Evolutionary conservation across 2,113 vertebrate genomes (phyloP), one percentile per base, ranked within the genome.

Genomic region (Silurus asotus): DNA sequence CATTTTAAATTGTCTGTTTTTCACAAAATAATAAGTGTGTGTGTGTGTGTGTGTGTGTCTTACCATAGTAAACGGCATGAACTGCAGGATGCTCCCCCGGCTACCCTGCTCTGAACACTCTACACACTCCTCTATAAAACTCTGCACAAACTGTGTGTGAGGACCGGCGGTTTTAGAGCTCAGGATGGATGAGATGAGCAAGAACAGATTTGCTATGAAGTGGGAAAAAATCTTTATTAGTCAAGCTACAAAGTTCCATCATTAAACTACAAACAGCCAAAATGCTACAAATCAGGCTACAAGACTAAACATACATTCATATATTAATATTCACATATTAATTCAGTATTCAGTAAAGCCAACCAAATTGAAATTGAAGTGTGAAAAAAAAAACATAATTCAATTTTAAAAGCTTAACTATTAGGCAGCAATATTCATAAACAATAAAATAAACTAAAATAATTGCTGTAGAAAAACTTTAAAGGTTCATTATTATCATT

Each of bases 1-100:
- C 20, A 23, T 23, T n/a, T 62, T 19, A n/a, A 19, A n/a, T 8
- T 23, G 20, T 23, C 3, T 4, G 37, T 37, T 37, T 37, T 37
- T 37, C 37, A 37, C 37, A 37, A 37, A 37, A 37, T 1, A 37
- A 7, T 48, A 5, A 56, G 28, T 19, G 65, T 14, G 53, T 74
- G 45, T 53, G 56, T 45, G 65, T 58, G 13, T 20, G n/a, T n/a
- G 86, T 56, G 51, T 17, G 48, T 45, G 17, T 89, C 97, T 96
- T 93, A 99, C 98, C 88, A 99, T 98, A 82, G 97, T 98, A 77
- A 99, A 99, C 51, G 98, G 98, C 97, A 99, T 97, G 93, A 99
- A 99, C 94, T 99, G 98, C 51, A 99, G 94, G 91, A 99, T 98
- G 93, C 96, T 98, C 15, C 97, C 96, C 0, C 96, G 96, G 91